Evolutionary conservation across 2,888 invertebrate genomes (phyloP).

Genomic region (Cremastobaeus sp.): DNA sequence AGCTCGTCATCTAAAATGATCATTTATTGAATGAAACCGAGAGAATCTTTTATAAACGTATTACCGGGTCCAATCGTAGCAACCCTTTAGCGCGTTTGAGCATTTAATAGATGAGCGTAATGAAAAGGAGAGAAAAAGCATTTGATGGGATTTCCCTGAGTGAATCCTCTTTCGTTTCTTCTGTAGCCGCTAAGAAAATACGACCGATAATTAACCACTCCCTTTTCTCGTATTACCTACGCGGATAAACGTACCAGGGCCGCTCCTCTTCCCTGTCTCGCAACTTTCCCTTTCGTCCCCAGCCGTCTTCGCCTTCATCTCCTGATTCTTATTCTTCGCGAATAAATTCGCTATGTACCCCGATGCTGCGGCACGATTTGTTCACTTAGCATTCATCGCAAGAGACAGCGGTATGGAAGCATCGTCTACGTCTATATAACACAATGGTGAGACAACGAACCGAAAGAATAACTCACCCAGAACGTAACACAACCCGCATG

Average conservation of each 20-base stretch:
- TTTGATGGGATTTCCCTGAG: slow-evolving; percentile 26
- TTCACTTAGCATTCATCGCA: slow-evolving; percentile 70
- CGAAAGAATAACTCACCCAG: slow-evolving; percentile 75
- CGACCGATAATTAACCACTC: slow-evolving; percentile 58
- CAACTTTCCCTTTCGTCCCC: slow-evolving; percentile 10
- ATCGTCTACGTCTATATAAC: slow-evolving; percentile 69
- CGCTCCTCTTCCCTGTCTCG: slow-evolving; percentile 51
- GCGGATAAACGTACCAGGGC: slow-evolving; percentile 46
- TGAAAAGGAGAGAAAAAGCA: slow-evolving; percentile 31
- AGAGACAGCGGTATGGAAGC: slow-evolving; percentile 63
- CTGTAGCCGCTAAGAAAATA: slow-evolving; percentile 43
- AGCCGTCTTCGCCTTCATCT: slow-evolving; percentile 52
- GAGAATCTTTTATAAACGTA: slow-evolving; percentile 17
- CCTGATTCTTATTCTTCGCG: slow-evolving; percentile 65
- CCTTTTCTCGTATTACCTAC: slow-evolving; percentile 59
- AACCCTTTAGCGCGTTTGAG: slow-evolving; percentile 41
- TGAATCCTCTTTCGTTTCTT: slow-evolving; percentile 37
- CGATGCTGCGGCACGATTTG: slow-evolving; percentile 66
- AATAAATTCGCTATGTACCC: slow-evolving; percentile 68
- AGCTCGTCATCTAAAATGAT: slow-evolving; percentile 24
- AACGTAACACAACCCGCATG: slow-evolving; percentile 71
- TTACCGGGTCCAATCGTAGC: slow-evolving; percentile 24
- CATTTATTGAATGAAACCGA: slow-evolving; percentile 30
- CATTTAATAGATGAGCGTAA: slow-evolving; percentile 38
- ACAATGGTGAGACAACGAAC: slow-evolving; percentile 76